Base-by-base conservation (phyloP, 2,113 vertebrate species). In the Alethe diademata region DNA sequence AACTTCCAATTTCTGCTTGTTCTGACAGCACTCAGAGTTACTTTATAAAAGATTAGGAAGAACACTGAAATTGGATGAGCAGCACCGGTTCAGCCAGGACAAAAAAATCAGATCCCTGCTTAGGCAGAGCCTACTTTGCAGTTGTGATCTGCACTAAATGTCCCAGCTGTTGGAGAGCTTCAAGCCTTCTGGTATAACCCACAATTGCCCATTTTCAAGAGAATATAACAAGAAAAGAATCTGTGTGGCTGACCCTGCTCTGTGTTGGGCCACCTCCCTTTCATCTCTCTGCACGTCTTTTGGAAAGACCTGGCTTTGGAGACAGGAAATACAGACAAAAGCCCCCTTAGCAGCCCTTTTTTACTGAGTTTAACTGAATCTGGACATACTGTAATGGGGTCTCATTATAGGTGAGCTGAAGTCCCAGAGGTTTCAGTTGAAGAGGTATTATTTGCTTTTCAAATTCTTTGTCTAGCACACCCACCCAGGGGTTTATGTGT, bases 1-100 rank as follows among this genome's bases (percentile, higher is more conserved):
- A 28, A 0, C 0, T 6, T 48, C 23, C 7, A 12, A 48, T 36
- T 58, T 50, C 60, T 79, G 29, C 38, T 65, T 42, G 15, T 36
- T 70, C 54, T 60, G 61, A 12, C 5, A 90, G 57, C 45, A 69
- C 11, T 29, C 31, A 57, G 50, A 60, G 43, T 23, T 86, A 24
- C 11, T 79, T 82, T 24, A 26, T 9, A n/a, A n/a, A 79, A 73
- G 7, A 17, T 33, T 1, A 61, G 25, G 43, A 61, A 26, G 4
- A 79, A 61, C 28, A 12, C 0, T 19, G 62, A 76, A 17, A 79
- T 38, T 50, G 35, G 48, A 38, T 23, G 38, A 73, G 53, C 61
- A 91, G 64, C 33, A 45, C 29, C 28, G 47, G 35, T 56, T 78
- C 51, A 62, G 26, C 33, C 72, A 71, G 35, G 14, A 47, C 45